A percentile compares a stretch with the other conserved stretches of the same genome.
Conservation (phyloP, 2,113 vertebrate genomes). For the Tor tambroides region DNA sequence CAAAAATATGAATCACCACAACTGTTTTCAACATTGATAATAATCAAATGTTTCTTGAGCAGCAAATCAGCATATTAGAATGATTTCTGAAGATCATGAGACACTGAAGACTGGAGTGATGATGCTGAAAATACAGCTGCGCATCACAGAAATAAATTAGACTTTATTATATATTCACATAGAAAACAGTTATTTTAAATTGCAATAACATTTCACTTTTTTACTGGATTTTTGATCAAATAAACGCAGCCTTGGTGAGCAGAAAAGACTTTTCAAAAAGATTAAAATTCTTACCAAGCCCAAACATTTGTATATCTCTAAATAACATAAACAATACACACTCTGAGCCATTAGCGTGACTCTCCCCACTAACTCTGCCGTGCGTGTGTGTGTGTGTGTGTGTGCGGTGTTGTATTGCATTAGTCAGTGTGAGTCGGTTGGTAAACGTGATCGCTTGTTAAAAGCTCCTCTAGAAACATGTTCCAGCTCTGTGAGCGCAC, state of each 20-base stretch:
- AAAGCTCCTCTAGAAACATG: constrained; percentile 33
- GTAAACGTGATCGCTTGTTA: constrained; percentile 38
- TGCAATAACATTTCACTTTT: background rate
- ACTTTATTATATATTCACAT: too few relatives aligned
- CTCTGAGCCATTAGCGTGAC: background rate
- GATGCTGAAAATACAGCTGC: background rate
- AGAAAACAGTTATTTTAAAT: background rate
- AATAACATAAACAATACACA: background rate
- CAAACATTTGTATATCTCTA: background rate
- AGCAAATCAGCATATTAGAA: background rate
- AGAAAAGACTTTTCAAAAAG: background rate
- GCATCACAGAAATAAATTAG: too few relatives aligned
- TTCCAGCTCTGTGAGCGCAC: background rate
- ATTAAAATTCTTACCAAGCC: background rate
- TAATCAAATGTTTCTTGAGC: too few relatives aligned
- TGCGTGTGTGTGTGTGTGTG: constrained; percentile 6
- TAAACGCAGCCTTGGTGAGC: background rate
- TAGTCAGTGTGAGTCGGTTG: constrained; percentile 20
- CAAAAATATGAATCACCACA: background rate
- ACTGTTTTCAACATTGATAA: too few relatives aligned
- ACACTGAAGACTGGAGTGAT: background rate
- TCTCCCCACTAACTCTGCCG: background rate
- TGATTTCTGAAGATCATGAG: background rate
- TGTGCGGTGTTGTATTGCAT: constrained; percentile 26
- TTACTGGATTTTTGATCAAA: background rate